Percentiles rank a stretch among this genome's conserved stretches.
These are phyloP conservation scores for Anthopleura sola DNA, from an alignment of 64 coral and sea anemone species.

Conservation along the genomic window DNA sequence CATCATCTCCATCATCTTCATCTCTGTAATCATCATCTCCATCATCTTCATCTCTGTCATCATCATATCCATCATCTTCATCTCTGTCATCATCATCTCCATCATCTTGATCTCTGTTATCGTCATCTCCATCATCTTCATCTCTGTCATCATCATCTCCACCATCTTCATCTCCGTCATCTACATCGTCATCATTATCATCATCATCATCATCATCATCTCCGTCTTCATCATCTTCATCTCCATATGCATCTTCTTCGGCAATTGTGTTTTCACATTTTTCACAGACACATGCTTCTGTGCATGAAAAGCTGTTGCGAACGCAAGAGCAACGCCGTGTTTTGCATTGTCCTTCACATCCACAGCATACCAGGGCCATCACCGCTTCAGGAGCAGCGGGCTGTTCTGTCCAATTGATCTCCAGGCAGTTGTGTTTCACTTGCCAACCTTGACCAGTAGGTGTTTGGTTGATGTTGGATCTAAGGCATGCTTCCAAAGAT, in stretches of 20 bases:
- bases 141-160: background rate
- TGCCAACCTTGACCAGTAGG: conserved; percentile 14
- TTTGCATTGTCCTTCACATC: conserved; percentile 34
- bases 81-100: too few species aligned
- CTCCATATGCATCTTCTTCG: conserved; percentile 19
- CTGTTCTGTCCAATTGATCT: conserved; percentile 49
- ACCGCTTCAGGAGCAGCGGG: conserved; percentile 40
- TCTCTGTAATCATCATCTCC: too few species aligned
- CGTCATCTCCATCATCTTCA: too few species aligned
- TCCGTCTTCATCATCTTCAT: conserved; percentile 13
- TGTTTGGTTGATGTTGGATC: conserved; percentile 21
- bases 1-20: too few species aligned
- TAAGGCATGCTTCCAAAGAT: conserved; percentile 6
- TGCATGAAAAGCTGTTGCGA: conserved; percentile 31
- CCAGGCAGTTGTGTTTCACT: conserved; percentile 11
- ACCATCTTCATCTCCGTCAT: background rate
- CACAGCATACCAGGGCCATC: conserved; percentile 36
- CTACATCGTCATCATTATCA: background rate
- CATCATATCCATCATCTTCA: too few species aligned
- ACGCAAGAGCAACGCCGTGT: conserved; percentile 37
- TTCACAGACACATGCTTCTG: conserved; percentile 39
- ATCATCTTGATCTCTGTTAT: too few species aligned
- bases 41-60: too few species aligned
- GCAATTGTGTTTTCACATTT: conserved; percentile 11
- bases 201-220: conserved; percentile 1